Evolutionary conservation across 2,888 invertebrate species (phyloP).

Genomic region (Formica aserva): DNA sequence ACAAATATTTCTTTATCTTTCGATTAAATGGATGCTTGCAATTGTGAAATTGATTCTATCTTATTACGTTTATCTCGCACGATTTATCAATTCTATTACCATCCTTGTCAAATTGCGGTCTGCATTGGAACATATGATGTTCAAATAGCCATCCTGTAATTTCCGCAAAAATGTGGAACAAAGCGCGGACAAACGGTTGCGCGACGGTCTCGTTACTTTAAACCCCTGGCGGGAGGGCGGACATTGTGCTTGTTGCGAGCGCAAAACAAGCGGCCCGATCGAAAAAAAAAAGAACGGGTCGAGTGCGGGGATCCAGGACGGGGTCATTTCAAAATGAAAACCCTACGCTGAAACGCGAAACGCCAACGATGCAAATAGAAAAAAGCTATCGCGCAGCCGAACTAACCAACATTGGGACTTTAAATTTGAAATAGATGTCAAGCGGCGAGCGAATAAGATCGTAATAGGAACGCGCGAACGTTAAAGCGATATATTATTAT

Average conservation of each 20-base stretch:
- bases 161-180: constrained; percentile 71
- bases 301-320: constrained; percentile 48
- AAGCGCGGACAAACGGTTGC: constrained; percentile 65
- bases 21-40: neutral
- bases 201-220: constrained; percentile 71
- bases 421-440: constrained; percentile 59
- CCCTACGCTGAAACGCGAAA: constrained; percentile 50
- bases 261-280: constrained; percentile 60
- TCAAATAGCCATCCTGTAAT: constrained; percentile 73
- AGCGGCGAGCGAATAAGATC: neutral
- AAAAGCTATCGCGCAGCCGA: constrained; percentile 48
- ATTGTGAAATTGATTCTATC: constrained; percentile 15
- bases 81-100: neutral
- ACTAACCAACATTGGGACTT: constrained; percentile 61
- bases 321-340: constrained; percentile 71
- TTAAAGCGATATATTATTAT: neutral
- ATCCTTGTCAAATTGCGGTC: constrained; percentile 22
- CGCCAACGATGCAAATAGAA: constrained; percentile 45
- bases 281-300: constrained; percentile 46
- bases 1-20: neutral
- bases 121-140: constrained; percentile 46
- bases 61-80: constrained; percentile 10
- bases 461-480: neutral
- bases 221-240: constrained; percentile 57
- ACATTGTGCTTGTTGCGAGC: constrained; percentile 65